Evolutionary conservation across 2,797 vertebrate genomes (phyloP), one percentile per base, ranked within the genome.

Genomic region (Cetoscarus ocellatus): DNA sequence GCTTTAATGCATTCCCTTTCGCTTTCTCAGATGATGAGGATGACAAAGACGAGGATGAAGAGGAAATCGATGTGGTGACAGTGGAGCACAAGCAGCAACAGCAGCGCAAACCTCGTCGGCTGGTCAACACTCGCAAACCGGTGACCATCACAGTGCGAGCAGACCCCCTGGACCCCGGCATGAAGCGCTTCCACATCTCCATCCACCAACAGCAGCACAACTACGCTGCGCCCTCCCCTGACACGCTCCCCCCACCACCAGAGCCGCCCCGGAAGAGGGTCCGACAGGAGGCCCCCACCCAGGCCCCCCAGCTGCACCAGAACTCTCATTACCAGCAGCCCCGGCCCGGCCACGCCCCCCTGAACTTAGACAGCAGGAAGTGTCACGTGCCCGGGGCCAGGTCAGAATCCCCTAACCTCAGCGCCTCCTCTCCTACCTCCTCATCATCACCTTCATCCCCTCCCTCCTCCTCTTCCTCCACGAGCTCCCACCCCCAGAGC

Each of bases 161-260:
- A 0, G 96, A 97, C 86, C 95, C 95, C 6, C 82, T 96, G 61
- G 97, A 97, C 74, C 95, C 95, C 8, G 94, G 96, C 81, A 96
- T 95, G 91, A 97, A 97, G 65, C 96, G 90, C 10, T 97, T 98
- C 91, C 96, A 97, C 90, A 97, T 97, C 80, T 96, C 96, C 0
- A 96, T 97, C 78, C 97, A 97, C 84, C 96, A 97, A 83, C 96
- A 97, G 83, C 97, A 98, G 78, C 97, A 98, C 90, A 97, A 98
- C 93, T 98, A 97, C 0, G 95, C 96, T 0, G 96, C 96, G 0
- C 95, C 96, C 59, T 95, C 96, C 0, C 95, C 96, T 0, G 95
- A 96, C 17, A 86, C 80, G 49, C 72, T 92, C 43, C 74, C 83
- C 47, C 38, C 64, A 3, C 80, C 58, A 0, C 0, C 58, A 0